phyloP scores from a whole-genome alignment of 2,113 vertebrate genomes.

The Ceratotherium simum region DNA sequence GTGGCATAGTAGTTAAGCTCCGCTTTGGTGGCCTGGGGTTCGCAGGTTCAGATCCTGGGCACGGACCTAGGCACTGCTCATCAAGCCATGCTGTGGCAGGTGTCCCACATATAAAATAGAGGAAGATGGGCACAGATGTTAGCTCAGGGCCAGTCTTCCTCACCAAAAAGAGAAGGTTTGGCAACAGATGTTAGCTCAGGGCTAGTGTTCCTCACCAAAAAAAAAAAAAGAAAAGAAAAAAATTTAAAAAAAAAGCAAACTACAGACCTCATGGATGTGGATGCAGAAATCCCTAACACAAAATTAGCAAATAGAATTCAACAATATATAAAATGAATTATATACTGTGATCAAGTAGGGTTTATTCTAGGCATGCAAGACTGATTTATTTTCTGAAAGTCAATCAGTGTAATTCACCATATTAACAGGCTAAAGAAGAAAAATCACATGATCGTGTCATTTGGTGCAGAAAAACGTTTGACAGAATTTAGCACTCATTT shows the following conservation, averaged over 20 bases:
- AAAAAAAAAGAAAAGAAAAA: not conserved
- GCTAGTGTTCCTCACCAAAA: no score
- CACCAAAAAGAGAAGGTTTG: no score
- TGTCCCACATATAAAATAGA: no score
- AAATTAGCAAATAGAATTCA: not conserved
- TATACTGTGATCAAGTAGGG: not conserved
- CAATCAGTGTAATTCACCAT: not conserved
- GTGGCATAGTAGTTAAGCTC: no score
- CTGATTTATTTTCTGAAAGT: not conserved
- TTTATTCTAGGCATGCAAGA: not conserved
- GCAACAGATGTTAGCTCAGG: no score
- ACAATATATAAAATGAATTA: not conserved
- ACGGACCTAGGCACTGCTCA: no score
- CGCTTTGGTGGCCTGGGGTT: no score
- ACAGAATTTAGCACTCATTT: not conserved
- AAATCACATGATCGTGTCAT: not conserved
- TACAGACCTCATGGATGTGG: not conserved
- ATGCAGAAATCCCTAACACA: not conserved
- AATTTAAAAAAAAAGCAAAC: not conserved
- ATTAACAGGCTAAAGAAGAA: not conserved
- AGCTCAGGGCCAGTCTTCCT: no score
- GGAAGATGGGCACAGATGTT: no score
- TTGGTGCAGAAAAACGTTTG: not conserved
- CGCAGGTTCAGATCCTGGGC: no score
- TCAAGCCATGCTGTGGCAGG: no score